These are phyloP conservation scores for Elephantulus edwardii DNA, from an alignment of 2,113 vertebrate species.

Conservation along the genomic window DNA sequence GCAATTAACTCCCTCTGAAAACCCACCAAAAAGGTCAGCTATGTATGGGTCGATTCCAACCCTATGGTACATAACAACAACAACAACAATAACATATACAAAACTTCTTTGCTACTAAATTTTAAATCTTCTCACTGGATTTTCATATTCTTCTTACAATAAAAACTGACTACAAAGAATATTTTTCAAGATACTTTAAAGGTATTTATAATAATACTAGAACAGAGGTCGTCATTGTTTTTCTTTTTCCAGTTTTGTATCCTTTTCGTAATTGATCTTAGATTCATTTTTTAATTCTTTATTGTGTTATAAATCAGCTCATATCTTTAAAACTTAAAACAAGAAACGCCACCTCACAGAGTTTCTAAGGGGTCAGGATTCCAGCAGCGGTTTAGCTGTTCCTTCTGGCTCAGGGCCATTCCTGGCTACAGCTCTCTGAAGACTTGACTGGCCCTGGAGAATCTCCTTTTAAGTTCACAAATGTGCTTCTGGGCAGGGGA, in stretches of 20 bases:
- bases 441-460: neutral
- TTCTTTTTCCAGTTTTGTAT: neutral
- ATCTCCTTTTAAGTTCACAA: neutral
- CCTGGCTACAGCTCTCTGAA: neutral
- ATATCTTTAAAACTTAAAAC: neutral
- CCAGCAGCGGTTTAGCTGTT: neutral
- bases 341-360: neutral
- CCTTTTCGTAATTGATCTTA: neutral
- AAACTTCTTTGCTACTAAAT: no score
- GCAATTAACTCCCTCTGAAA: no score
- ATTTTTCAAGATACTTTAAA: neutral
- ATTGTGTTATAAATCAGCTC: neutral
- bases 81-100: no score
- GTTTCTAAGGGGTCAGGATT: neutral
- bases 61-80: no score
- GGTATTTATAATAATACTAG: neutral
- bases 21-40: no score
- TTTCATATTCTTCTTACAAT: conserved; percentile 39
- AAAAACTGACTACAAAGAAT: neutral
- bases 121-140: neutral
- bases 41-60: no score
- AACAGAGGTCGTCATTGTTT: neutral
- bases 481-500: neutral
- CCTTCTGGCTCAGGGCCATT: neutral
- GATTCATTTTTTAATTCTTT: neutral